phyloP scores from a whole-genome alignment of 1,140 invertebrate species.

The Dreissena rostriformis region DNA sequence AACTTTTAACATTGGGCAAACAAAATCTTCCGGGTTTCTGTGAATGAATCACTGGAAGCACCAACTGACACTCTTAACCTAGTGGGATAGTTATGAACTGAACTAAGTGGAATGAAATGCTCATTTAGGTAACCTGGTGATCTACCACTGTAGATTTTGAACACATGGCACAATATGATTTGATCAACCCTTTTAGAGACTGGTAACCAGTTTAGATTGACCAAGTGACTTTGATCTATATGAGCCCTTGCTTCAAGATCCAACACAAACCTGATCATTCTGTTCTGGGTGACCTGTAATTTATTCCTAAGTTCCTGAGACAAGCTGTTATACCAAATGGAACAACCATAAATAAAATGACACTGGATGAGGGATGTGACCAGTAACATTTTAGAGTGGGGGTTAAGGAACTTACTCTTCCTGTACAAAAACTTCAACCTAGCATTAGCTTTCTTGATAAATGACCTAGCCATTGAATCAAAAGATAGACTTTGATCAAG shows the following conservation, averaged over 20 bases:
- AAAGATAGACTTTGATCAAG: conserved; percentile 34
- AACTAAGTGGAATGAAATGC: too few relatives aligned
- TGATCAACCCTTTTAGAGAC: conserved; percentile 10
- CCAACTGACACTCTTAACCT: too few relatives aligned
- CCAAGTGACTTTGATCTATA: conserved; percentile 13
- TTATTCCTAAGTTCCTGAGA: conserved; percentile 35
- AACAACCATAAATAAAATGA: conserved; percentile 51
- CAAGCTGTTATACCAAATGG: conserved; percentile 18
- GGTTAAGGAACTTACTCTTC: conserved; percentile 25
- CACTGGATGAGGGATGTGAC: conserved; percentile 5
- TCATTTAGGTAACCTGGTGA: too few relatives aligned
- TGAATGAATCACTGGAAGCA: too few relatives aligned
- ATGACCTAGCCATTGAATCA: conserved; percentile 22
- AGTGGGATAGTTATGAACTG: too few relatives aligned
- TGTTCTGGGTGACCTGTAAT: conserved; percentile 47
- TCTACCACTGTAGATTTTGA: neutral
- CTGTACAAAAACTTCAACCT: conserved; percentile 44
- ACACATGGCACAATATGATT: conserved; percentile 22
- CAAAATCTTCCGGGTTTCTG: too few relatives aligned
- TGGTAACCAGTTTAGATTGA: conserved; percentile 20
- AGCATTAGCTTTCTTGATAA: conserved; percentile 39
- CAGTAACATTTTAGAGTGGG: neutral
- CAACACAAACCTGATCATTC: conserved; percentile 35
- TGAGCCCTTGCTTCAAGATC: conserved; percentile 14
- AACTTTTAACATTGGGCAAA: too few relatives aligned